Evolutionary conservation across 2,888 invertebrate genomes (phyloP), one percentile per base, ranked within the genome.

Genomic region (Chymomyza caudatula): DNA sequence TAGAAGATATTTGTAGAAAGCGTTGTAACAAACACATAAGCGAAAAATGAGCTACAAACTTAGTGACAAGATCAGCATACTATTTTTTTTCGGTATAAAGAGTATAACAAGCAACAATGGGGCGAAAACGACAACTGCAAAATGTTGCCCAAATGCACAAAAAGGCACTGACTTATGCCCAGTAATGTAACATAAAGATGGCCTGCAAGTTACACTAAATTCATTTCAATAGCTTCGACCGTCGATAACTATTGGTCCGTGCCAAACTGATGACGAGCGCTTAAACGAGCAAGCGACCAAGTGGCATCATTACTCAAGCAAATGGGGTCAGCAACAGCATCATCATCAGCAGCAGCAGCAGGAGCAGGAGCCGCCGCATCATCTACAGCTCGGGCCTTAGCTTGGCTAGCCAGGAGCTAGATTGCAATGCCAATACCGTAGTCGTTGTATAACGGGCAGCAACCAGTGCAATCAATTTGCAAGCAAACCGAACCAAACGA

Each of bases 261-360:
- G 51, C 51, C 19, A 17, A 51, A 20, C 51, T 20, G 51, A 19
- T 51, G 51, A 51, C 22, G 22, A 37, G 6, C 43, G 51, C 62
- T 49, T 42, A 56, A 56, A 62, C 55, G 56, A 56, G 49, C 47
- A 42, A 55, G 53, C 57, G 55, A 49, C 74, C 80, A 80, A 85
- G 82, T 82, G 77, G 86, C 82, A 78, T 82, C 82, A 82, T 82
- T 82, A 85, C 84, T 85, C 78, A 84, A 69, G 78, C 86, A 85
- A 82, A 82, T 85, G 82, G 81, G 86, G 86, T 72, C 86, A 82
- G 85, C 81, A 83, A 67, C 85, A 71, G 63, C 74, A 67, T 37
- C 72, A 67, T n/a, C 42, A 59, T 19, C 52, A 52, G 22, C 52
- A 22, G 5, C 20, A 20, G 51, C 29, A 29, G 17, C 17, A 5